Conservation (phyloP, 2,797 vertebrate genomes). For the Oreonectes daqikongensis region DNA sequence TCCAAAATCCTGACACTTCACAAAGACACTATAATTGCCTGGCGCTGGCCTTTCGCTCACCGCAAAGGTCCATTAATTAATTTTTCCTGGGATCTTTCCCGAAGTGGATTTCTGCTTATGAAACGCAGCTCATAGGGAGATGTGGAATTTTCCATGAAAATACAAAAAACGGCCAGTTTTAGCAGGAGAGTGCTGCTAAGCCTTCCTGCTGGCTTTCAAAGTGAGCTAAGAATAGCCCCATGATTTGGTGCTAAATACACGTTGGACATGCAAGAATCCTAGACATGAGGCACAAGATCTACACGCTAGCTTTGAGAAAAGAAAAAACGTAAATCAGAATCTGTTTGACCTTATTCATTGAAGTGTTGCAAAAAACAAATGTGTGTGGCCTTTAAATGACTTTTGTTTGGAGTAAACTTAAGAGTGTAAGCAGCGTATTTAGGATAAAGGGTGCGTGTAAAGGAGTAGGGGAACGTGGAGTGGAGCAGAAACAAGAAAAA, state of each 20-base stretch:
- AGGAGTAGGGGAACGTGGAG: no score
- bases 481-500: no score
- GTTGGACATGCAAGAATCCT: conserved; percentile 64
- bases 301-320: conserved; percentile 4
- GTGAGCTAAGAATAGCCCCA: conserved; percentile 65
- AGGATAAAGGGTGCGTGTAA: no score
- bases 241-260: conserved; percentile 71
- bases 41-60: conserved; percentile 74
- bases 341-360: no score
- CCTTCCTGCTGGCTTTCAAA: conserved; percentile 53
- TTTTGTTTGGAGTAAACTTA: no score
- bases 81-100: conserved; percentile 70
- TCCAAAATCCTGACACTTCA: conserved; percentile 83
- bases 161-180: conserved; percentile 77
- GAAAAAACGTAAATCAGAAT: conserved; percentile 5
- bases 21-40: conserved; percentile 84
- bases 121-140: conserved; percentile 74
- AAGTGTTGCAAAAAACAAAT: background rate
- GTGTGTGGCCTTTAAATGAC: background rate
- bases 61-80: conserved; percentile 78
- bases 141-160: conserved; percentile 95
- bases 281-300: conserved; percentile 54
- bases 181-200: conserved; percentile 56
- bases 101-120: conserved; percentile 68
- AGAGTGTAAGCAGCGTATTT: no score